Base-by-base conservation (phyloP, 2,888 invertebrate species). In the Gisinianus flammeolus region DNA sequence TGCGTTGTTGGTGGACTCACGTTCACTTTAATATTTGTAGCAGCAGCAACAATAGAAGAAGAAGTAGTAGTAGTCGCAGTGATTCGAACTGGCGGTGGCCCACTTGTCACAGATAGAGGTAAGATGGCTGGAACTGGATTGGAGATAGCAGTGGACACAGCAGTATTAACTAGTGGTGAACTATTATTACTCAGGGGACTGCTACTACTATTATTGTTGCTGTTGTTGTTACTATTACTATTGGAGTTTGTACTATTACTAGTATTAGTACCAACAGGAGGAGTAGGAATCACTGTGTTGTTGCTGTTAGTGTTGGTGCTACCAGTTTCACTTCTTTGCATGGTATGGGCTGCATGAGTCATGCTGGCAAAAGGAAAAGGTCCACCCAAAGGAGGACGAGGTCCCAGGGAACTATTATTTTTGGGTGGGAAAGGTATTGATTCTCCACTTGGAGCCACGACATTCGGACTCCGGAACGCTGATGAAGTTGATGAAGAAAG, bases 361-460 rank as follows among this genome's bases (percentile, higher is more conserved):
- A 96, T 95, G 87, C 95, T 95, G 85, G 94, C 93, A 87, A 95
- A 95, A 62, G 95, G 95, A 88, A 92, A 95, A 87, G 91, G 90
- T 87, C 92, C 88, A 80, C 81, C 85, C 77, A 87, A 90, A 88
- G 85, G 89, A 89, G 81, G 83, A 77, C 73, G 87, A 88, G 89
- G 84, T 90, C 89, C 85, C 90, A 88, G 81, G 76, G 85, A 35
- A 33, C 80, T 62, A 87, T 88, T 79, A 87, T 88, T 79, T 76
- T 83, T 82, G 62, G 84, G 82, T 70, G 81, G 84, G 44, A 79
- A 79, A 30, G 84, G 85, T 78, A 83, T 84, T 35, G 82, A 70
- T 71, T 83, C 81, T 24, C 83, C 83, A 71, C 87, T 86, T 80
- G 85, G 94, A 83, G 94, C 94, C 82, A 95, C 93, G 81, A 95